Evolutionary conservation across 2,113 vertebrate species (phyloP), one percentile per base, ranked within the genome.

Genomic region (Megaceryle torquata): DNA sequence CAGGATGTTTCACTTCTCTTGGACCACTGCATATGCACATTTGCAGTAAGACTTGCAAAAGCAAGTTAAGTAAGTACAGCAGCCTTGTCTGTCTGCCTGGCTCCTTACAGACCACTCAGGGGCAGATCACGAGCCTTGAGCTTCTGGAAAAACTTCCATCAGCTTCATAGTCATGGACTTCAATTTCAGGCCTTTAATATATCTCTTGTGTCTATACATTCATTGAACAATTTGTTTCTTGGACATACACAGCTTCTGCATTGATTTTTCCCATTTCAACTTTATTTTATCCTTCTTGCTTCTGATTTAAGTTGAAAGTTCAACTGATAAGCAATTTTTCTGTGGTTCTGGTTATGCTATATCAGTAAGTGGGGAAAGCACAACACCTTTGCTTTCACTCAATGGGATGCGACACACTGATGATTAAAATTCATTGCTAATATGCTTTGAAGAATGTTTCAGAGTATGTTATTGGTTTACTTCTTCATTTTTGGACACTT

Each of bases 391-490:
- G 56, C 86, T 95, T 93, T 86, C 46, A 28, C 82, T 96, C 82
- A 82, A 94, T 93, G 51, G 51, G 74, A 97, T 89, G 79, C 91
- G 95, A 95, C 95, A 96, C 10, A 8, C 14, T 50, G 53, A 91
- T 96, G 94, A 97, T 96, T 92, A 96, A 94, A 91, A 97, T 96
- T 82, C 95, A 95, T 96, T 93, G 89, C 82, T 95, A 86, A 96
- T 97, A 60, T 54, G 61, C 48, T 94, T 91, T 86, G 87, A 97
- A 88, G 74, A 96, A 91, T 94, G 82, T 72, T 97, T 96, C 69
- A 91, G 85, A 84, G 75, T n/a, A 26, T 92, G 69, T 78, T 95
- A 82, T 89, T 95, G 84, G 82, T 88, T 96, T 95, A 37, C 41
- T 94, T 91, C 89, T 85, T 88, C 64, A 92, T 82, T 94, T 88